phyloP scores from a whole-genome alignment of 2,797 vertebrate species.

The Leuciscus waleckii region DNA sequence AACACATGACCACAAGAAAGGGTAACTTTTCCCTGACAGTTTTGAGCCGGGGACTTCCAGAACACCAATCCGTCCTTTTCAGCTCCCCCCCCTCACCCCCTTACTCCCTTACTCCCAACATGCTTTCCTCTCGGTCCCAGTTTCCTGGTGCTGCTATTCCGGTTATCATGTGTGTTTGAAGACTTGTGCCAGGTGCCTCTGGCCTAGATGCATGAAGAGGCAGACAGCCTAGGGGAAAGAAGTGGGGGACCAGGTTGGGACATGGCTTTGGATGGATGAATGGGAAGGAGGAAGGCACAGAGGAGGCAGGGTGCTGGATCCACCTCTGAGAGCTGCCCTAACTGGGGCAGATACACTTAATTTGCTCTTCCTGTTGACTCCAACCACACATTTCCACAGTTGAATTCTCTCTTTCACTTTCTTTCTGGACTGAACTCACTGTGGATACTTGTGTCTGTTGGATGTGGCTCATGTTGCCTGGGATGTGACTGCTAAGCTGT shows the following conservation, averaged over 20 bases:
- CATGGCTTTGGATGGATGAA: slow-evolving; percentile 44
- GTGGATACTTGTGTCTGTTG: slow-evolving; percentile 27
- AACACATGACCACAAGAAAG: slow-evolving; percentile 32
- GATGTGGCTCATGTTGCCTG: slow-evolving; percentile 25
- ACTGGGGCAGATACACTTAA: slow-evolving; percentile 69
- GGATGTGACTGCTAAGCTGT: slow-evolving; percentile 48
- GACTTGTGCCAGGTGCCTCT: slow-evolving; percentile 73
- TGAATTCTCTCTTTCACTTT: neutral
- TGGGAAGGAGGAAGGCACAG: slow-evolving; percentile 54
- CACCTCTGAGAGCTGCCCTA: slow-evolving; percentile 69
- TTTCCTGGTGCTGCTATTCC: slow-evolving; percentile 67
- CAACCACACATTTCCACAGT: slow-evolving; percentile 14
- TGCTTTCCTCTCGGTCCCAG: slow-evolving; percentile 70
- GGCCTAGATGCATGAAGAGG: slow-evolving; percentile 66
- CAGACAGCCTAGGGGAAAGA: slow-evolving; percentile 20
- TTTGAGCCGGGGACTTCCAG: slow-evolving; percentile 51
- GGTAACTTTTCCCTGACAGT: slow-evolving; percentile 46
- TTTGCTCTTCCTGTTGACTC: slow-evolving; percentile 41
- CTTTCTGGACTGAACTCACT: slow-evolving; percentile 8
- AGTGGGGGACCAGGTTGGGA: slow-evolving; percentile 18
- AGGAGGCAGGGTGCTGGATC: slow-evolving; percentile 69
- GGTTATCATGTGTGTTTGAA: slow-evolving; percentile 68
- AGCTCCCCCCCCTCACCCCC: slow-evolving; percentile 54
- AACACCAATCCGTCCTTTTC: slow-evolving; percentile 71
- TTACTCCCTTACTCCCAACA: neutral